Conservation (phyloP, 1,140 invertebrate genomes). For the Rhynchophorus ferrugineus region DNA sequence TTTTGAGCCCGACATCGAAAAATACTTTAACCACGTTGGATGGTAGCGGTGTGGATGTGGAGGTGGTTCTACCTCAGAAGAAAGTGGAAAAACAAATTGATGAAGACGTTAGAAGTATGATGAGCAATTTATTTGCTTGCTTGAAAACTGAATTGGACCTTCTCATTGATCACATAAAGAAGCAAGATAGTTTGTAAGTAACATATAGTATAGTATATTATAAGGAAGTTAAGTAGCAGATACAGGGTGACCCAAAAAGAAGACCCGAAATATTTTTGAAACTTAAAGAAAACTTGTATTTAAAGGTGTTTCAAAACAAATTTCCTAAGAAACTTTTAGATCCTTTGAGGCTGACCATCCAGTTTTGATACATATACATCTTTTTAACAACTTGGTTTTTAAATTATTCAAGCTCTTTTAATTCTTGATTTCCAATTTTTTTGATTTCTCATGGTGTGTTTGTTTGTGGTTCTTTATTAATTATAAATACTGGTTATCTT, state of each 20-base stretch:
- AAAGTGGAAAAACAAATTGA: constrained; percentile 63
- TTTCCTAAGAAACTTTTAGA: not conserved
- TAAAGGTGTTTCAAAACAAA: not conserved
- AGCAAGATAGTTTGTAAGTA: constrained; percentile 78
- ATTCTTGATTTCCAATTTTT: too few species aligned
- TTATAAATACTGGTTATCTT: too few species aligned
- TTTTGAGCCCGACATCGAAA: constrained; percentile 45
- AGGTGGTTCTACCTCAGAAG: constrained; percentile 45
- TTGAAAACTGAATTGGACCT: constrained; percentile 78
- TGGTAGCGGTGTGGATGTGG: constrained; percentile 36
- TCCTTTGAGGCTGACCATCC: too few species aligned
- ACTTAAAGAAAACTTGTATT: not conserved
- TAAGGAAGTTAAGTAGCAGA: too few species aligned
- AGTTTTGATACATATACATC: too few species aligned
- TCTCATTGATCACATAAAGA: constrained; percentile 80
- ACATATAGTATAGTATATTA: too few species aligned
- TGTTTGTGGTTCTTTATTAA: too few species aligned
- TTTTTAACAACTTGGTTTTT: too few species aligned
- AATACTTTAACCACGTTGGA: constrained; percentile 50
- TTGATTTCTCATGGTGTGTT: too few species aligned
- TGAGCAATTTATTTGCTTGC: constrained; percentile 78
- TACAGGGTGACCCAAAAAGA: too few species aligned
- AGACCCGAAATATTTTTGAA: not conserved
- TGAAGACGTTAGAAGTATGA: constrained; percentile 74
- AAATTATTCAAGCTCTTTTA: too few species aligned